Evolutionary conservation across 1,140 invertebrate species (phyloP).

Genomic region (Colletes gigas): DNA sequence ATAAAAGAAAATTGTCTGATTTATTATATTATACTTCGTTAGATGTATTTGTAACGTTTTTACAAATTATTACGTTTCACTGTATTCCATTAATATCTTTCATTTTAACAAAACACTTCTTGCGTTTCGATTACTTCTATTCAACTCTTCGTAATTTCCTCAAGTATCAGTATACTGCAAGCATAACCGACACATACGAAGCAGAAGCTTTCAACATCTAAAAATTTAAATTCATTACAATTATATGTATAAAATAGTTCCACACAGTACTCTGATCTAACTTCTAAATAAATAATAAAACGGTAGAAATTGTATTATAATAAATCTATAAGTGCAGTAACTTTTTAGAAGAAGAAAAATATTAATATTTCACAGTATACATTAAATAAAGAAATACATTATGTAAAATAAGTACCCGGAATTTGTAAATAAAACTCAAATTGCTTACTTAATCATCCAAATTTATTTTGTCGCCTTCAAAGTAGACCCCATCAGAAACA

Average conservation of each 20-base stretch:
- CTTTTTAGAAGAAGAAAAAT: neutral
- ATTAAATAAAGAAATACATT: neutral
- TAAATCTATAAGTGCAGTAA: neutral
- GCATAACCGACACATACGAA: conserved; percentile 51
- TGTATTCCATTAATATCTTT: neutral
- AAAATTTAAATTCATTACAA: conserved; percentile 11
- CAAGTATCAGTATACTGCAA: conserved; percentile 39
- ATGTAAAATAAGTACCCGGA: too few species aligned
- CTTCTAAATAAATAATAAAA: neutral
- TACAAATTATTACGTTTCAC: too few species aligned
- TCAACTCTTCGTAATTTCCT: neutral
- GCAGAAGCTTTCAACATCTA: conserved; percentile 53
- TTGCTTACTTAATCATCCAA: too few species aligned
- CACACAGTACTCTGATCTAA: neutral
- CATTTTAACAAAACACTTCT: neutral
- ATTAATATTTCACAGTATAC: neutral
- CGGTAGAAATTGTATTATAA: neutral
- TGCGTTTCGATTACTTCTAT: neutral
- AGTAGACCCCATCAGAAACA: too few species aligned
- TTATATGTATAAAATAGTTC: neutral
- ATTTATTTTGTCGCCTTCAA: too few species aligned
- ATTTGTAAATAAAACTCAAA: too few species aligned
- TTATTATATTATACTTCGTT: too few species aligned
- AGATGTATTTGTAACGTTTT: too few species aligned
- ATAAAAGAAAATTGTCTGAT: too few species aligned